A percentile compares a stretch with the other conserved stretches of the same genome.
Evolutionary conservation across 30 jellyfish, hydroid and myxozoan genomes (phyloP).

Genomic region (Cassiopea xamachana): DNA sequence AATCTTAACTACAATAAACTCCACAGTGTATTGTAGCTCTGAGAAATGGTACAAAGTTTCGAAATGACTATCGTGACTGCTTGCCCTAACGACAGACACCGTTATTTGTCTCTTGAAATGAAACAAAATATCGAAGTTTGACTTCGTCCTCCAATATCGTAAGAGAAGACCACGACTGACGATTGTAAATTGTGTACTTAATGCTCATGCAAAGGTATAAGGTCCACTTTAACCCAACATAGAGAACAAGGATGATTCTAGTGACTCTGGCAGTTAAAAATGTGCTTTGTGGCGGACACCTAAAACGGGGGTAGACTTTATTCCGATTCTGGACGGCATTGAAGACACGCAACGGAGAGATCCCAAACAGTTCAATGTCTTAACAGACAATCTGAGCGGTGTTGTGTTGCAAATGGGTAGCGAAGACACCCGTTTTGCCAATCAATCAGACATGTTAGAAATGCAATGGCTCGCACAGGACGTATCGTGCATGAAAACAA

Average conservation of each 20-base stretch:
- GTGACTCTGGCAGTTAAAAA: neutral
- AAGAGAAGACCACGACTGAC: too few species aligned
- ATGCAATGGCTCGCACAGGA: constrained; percentile 36
- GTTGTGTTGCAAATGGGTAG: neutral
- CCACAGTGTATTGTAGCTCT: too few species aligned
- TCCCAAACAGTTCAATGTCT: neutral
- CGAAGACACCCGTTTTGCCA: neutral
- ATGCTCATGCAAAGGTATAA: too few species aligned
- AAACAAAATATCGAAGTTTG: too few species aligned
- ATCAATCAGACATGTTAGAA: constrained; percentile 1
- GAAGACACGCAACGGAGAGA: neutral
- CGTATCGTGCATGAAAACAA: constrained; percentile 21
- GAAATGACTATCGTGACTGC: too few species aligned
- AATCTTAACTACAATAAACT: too few species aligned
- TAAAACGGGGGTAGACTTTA: neutral
- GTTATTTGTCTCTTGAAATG: too few species aligned
- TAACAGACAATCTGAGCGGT: neutral
- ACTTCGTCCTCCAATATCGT: too few species aligned
- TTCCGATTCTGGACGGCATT: neutral
- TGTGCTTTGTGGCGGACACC: neutral
- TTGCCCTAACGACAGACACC: too few species aligned
- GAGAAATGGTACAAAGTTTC: too few species aligned
- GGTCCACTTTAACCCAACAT: neutral
- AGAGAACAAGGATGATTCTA: neutral
- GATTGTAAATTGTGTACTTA: too few species aligned